Percentiles rank a stretch among this genome's conserved stretches.
Conservation (phyloP, 1,140 invertebrate species). For the Caenorhabditis tropicalis region DNA sequence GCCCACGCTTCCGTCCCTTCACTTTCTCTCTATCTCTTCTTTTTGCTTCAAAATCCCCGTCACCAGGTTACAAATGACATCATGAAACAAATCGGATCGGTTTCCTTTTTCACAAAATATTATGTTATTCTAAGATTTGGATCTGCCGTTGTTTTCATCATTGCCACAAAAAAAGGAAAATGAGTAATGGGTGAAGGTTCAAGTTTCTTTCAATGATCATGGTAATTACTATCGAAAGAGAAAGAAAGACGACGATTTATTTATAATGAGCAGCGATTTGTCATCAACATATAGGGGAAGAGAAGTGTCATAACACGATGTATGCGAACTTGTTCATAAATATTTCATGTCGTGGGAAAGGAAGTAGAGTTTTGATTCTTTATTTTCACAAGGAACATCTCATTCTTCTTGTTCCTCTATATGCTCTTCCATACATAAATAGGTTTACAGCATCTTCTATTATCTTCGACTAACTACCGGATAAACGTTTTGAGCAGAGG, state of each 20-base stretch:
- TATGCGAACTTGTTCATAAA: background rate
- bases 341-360: background rate
- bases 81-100: background rate
- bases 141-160: too few relatives aligned
- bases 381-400: too few relatives aligned
- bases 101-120: background rate
- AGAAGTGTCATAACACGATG: too few relatives aligned
- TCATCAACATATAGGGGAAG: background rate
- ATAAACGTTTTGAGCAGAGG: too few relatives aligned
- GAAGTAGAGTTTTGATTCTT: too few relatives aligned
- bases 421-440: too few relatives aligned
- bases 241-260: background rate
- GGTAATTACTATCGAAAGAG: background rate
- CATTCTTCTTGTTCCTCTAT: too few relatives aligned
- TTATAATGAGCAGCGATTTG: conserved; percentile 32
- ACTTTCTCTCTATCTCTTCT: too few relatives aligned
- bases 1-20: background rate
- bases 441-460: too few relatives aligned
- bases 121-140: too few relatives aligned
- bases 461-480: too few relatives aligned
- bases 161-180: background rate
- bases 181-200: background rate
- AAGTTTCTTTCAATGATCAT: background rate
- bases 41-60: background rate
- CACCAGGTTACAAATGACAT: conserved; percentile 41